Conservation (phyloP, 2,797 vertebrate species). For the Muraenolepis orangiensis region DNA sequence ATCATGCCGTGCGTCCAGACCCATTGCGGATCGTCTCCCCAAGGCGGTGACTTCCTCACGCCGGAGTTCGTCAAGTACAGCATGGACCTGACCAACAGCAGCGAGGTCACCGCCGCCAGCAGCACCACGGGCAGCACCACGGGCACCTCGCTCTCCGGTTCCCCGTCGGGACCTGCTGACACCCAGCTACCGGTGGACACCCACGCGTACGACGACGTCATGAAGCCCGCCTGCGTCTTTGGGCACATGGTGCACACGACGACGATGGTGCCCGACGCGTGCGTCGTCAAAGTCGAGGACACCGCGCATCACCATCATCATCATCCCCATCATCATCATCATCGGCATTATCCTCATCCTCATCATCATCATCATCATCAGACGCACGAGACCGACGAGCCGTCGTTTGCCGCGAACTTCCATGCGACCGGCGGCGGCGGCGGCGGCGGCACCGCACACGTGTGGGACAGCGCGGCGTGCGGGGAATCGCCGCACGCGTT, state of each 20-base stretch:
- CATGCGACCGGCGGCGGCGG: constrained; percentile 80
- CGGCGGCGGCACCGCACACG: too few species aligned
- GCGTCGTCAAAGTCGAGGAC: constrained; percentile 95
- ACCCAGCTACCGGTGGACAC: constrained; percentile 78
- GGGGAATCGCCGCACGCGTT: constrained; percentile 92
- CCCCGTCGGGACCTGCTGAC: constrained; percentile 47
- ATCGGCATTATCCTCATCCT: too few species aligned
- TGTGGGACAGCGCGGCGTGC: too few species aligned
- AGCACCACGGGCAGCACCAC: constrained; percentile 21
- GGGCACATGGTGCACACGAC: constrained; percentile 81
- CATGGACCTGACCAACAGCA: constrained; percentile 99
- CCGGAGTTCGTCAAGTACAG: constrained; percentile 99
- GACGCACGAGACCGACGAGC: constrained; percentile 82
- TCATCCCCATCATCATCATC: constrained; percentile 87
- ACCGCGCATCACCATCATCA: constrained; percentile 86
- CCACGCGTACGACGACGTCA: constrained; percentile 90
- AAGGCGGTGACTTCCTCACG: constrained; percentile 94
- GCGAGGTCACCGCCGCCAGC: constrained; percentile 79
- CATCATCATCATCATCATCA: constrained; percentile 83
- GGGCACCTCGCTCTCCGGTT: constrained; percentile 78
- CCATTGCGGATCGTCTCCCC: constrained; percentile 95
- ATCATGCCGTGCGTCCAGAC: constrained; percentile 99
- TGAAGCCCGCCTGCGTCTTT: constrained; percentile 93
- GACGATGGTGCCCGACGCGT: constrained; percentile 81
- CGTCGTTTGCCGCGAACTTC: constrained; percentile 79